phyloP scores from a whole-genome alignment of 2,797 vertebrate genomes.

The Gallinago stenura region DNA sequence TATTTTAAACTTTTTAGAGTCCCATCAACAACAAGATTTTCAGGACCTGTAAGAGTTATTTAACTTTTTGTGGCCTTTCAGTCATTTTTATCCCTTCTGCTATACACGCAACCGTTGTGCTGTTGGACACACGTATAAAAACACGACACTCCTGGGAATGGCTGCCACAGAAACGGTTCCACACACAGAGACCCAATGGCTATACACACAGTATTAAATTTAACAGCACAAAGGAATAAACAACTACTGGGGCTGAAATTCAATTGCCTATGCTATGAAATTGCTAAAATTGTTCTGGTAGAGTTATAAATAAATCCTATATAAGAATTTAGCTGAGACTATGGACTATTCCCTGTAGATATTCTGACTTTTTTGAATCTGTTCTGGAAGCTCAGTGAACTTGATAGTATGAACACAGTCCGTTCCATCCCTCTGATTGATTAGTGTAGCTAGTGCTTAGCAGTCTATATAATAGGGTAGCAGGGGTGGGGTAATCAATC shows the following conservation, averaged over 20 bases:
- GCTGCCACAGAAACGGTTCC: neutral
- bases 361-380: neutral
- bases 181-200: neutral
- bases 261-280: conserved; percentile 31
- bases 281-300: neutral
- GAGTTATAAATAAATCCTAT: conserved; percentile 3
- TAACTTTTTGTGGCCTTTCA: neutral
- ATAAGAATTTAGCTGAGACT: neutral
- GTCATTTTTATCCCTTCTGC: neutral
- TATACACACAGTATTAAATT: neutral
- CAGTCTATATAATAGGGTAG: neutral
- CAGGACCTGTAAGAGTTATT: neutral
- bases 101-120: neutral
- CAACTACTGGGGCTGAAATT: conserved; percentile 44
- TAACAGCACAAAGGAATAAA: conserved; percentile 39
- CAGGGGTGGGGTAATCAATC: neutral
- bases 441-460: neutral
- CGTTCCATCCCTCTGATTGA: neutral
- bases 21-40: neutral
- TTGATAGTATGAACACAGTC: neutral
- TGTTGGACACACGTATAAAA: neutral
- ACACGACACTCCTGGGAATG: neutral
- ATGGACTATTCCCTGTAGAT: neutral
- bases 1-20: neutral
- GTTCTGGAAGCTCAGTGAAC: neutral